Percentiles rank a stretch among this genome's conserved stretches.
These are phyloP conservation scores for Idaea biselata DNA, from an alignment of 2,888 invertebrate species.

Conservation along the genomic window DNA sequence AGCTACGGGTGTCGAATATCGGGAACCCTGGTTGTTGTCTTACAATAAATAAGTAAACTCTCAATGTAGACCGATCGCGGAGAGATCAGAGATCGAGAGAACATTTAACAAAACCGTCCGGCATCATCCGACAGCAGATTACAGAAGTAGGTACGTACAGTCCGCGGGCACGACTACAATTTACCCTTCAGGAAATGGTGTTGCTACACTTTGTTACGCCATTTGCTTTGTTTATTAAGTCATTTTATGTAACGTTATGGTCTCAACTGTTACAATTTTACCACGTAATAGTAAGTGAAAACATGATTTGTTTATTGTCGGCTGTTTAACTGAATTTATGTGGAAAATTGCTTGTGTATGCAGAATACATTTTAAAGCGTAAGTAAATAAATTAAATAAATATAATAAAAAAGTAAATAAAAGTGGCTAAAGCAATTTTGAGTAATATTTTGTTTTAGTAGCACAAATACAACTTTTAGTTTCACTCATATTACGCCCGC, in stretches of 20 bases:
- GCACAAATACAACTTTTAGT: not conserved
- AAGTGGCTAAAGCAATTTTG: not conserved
- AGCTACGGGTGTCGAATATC: too few species aligned
- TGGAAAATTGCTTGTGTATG: conserved; percentile 1
- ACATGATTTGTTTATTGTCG: conserved; percentile 3
- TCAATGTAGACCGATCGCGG: too few species aligned
- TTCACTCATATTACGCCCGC: not conserved
- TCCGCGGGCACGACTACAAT: conserved; percentile 13
- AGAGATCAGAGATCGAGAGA: too few species aligned
- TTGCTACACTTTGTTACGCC: conserved; percentile 37
- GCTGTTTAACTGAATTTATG: not conserved
- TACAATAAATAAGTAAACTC: too few species aligned
- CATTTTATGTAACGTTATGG: conserved; percentile 24
- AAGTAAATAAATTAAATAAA: not conserved
- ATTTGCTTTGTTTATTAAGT: conserved; percentile 24
- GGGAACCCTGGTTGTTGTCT: too few species aligned
- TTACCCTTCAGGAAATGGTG: conserved; percentile 38
- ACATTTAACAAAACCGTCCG: too few species aligned
- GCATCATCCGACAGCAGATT: conserved; percentile 8
- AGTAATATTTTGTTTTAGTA: not conserved
- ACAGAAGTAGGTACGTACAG: conserved; percentile 9
- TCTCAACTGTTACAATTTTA: conserved; percentile 35
- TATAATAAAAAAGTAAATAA: too few species aligned
- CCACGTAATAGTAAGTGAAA: conserved; percentile 6
- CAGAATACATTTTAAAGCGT: not conserved